Base-by-base conservation (phyloP, 2,888 invertebrate species). In the Muscina levida region DNA sequence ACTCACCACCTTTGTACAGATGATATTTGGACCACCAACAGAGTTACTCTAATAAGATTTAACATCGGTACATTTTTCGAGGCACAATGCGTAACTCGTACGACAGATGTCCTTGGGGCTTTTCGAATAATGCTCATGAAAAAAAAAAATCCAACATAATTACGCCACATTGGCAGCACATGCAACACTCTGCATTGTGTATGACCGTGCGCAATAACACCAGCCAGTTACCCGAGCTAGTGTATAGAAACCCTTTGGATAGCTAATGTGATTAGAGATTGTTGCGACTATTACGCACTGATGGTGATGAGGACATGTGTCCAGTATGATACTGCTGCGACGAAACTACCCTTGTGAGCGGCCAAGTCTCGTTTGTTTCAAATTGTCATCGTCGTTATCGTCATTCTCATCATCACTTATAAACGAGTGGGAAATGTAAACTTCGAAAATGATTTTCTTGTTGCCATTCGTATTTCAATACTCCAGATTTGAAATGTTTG, bases 241-340 rank as follows among this genome's bases (percentile, higher is more conserved):
- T 24, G 13, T 13, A 4, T 53, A 22, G 22, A n/a, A 48, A 48
- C 4, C 13, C 24, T 53, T 22, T 53, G 53, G 53, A 24, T 22
- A 53, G 13, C 53, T 53, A 53, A 53, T 53, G 24, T 53, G 53
- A 53, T 22, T 53, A 53, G 53, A 53, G 53, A 22, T 53, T 22
- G 24, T 22, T 22, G 53, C 11, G 53, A 53, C 24, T 53, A 53
- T 53, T 53, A 53, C 22, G 24, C 53, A 24, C 11, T 13, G 53
- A 5, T 24, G 24, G 24, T 13, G 53, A 24, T 53, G 24, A 53
- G 53, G 24, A 24, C 53, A 22, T 53, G 53, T 53, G 53, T 53
- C 53, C 53, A 2, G 11, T 24, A 24, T 22, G 13, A 22, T 22
- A 1, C 13, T 11, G 13, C 13, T 22, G 53, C 24, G 2, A 19